Percentiles rank a stretch among this genome's conserved stretches.
Evolutionary conservation across 2,113 vertebrate genomes (phyloP).

Genomic region (Talpa occidentalis): DNA sequence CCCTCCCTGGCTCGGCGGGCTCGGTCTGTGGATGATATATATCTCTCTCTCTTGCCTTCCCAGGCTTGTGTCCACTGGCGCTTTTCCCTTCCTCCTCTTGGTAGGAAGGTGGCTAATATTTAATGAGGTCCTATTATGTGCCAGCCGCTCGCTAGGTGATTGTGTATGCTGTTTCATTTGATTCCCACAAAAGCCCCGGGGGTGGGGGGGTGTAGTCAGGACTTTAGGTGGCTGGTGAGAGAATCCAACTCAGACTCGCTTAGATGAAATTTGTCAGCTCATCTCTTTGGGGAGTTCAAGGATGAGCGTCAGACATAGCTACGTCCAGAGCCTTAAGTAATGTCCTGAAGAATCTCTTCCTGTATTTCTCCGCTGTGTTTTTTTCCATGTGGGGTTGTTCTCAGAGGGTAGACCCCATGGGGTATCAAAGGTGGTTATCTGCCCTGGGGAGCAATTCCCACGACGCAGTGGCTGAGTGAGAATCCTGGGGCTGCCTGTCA

Average conservation of each 20-base stretch:
- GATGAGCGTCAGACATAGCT: background rate
- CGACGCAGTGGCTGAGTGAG: background rate
- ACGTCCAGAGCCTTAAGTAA: background rate
- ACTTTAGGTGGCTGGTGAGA: background rate
- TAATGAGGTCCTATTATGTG: constrained; percentile 66
- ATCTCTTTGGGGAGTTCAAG: background rate
- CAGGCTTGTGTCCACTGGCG: constrained; percentile 55
- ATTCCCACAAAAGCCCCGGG: constrained; percentile 34
- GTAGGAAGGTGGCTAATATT: constrained; percentile 75
- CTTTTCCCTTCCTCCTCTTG: constrained; percentile 48
- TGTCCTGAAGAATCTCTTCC: background rate
- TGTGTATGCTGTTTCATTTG: constrained; percentile 69
- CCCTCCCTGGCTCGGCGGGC: background rate
- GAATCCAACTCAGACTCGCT: background rate
- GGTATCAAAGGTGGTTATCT: background rate
- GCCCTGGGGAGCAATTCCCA: background rate
- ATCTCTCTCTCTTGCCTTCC: constrained; percentile 29
- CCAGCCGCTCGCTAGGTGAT: constrained; percentile 51
- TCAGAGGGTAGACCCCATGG: background rate
- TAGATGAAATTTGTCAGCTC: background rate
- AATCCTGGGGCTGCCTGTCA: background rate
- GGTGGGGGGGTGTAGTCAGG: constrained; percentile 25
- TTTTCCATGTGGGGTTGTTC: background rate
- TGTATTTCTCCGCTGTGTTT: background rate
- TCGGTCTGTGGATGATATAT: background rate